phyloP scores from a whole-genome alignment of 1,140 invertebrate genomes.

The Luehdorfia chinensis region DNA sequence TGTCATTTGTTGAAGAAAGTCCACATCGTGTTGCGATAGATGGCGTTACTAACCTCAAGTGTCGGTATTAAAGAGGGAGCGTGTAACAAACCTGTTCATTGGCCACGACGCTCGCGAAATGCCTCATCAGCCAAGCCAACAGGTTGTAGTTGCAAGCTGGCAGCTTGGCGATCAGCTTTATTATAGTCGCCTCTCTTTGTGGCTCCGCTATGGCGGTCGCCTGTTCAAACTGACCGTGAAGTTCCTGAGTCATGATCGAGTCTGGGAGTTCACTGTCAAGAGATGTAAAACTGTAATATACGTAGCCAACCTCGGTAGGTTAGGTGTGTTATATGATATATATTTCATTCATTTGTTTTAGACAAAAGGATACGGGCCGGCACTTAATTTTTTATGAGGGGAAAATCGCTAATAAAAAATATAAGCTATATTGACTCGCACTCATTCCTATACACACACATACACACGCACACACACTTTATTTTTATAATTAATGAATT shows the following conservation, averaged over 20 bases:
- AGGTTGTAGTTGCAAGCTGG: constrained; percentile 86
- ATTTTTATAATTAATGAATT: too few relatives aligned
- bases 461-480: too few relatives aligned
- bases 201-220: constrained; percentile 87
- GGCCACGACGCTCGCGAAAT: constrained; percentile 83
- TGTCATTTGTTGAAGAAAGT: too few relatives aligned
- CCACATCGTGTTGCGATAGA: too few relatives aligned
- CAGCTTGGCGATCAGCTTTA: constrained; percentile 82
- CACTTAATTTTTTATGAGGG: too few relatives aligned
- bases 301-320: neutral
- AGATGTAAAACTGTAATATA: neutral
- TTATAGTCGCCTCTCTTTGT: constrained; percentile 82
- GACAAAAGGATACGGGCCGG: too few relatives aligned
- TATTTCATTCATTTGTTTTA: too few relatives aligned
- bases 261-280: constrained; percentile 90
- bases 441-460: too few relatives aligned
- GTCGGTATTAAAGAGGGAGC: too few relatives aligned
- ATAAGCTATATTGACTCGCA: too few relatives aligned
- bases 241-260: constrained; percentile 89
- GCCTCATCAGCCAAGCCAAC: constrained; percentile 87
- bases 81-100: constrained; percentile 84
- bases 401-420: too few relatives aligned
- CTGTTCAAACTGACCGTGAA: constrained; percentile 93
- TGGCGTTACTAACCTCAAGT: too few relatives aligned
- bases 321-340: neutral